Percentiles rank a stretch among this genome's conserved stretches.
phyloP scores from a whole-genome alignment of 2,797 vertebrate species.

The Cossypha heuglini region DNA sequence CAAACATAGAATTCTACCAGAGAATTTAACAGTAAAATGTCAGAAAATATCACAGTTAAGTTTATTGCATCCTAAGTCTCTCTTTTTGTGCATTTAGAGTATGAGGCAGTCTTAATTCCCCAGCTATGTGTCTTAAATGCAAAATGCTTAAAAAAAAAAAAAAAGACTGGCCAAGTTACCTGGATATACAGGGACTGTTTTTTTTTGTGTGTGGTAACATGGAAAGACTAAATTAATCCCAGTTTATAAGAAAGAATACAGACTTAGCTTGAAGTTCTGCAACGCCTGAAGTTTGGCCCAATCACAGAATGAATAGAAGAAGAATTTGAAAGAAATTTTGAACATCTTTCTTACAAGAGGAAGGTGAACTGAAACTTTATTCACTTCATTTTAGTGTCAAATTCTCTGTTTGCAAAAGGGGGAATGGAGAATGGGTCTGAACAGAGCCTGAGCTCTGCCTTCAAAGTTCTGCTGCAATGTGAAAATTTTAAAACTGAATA shows the following conservation, averaged over 20 bases:
- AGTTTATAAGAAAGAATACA: neutral
- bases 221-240: neutral
- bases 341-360: neutral
- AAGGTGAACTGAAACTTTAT: neutral
- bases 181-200: too few species aligned
- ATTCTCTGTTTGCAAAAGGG: neutral
- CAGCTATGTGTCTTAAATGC: neutral
- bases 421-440: neutral
- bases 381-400: neutral
- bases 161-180: neutral
- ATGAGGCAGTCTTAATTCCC: neutral
- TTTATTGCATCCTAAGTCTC: neutral
- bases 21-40: neutral
- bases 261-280: neutral
- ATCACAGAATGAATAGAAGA: neutral
- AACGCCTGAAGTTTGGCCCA: neutral
- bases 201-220: neutral
- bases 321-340: neutral
- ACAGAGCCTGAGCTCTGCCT: neutral
- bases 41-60: neutral
- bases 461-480: neutral
- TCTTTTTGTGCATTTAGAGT: neutral
- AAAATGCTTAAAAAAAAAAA: neutral
- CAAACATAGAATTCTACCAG: neutral
- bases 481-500: neutral